Conservation (phyloP, 2,888 invertebrate genomes). For the Sicus ferrugineus region DNA sequence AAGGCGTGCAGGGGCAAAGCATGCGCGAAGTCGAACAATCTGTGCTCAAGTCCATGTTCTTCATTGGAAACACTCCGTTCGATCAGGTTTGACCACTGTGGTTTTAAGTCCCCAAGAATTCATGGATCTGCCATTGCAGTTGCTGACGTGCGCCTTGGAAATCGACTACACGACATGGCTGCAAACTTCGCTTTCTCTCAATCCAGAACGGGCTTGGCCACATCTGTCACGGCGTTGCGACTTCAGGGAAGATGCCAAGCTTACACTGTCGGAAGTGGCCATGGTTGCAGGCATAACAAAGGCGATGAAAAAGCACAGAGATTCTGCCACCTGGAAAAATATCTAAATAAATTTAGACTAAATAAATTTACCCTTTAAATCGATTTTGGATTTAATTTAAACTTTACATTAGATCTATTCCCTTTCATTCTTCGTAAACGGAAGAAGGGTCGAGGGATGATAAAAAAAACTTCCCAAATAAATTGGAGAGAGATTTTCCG, state of each 20-base stretch:
- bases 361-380: too few relatives aligned
- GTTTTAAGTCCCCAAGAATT: not conserved
- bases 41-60: slow-evolving; percentile 80
- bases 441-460: too few relatives aligned
- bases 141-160: slow-evolving; percentile 64
- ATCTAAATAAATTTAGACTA: too few relatives aligned
- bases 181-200: slow-evolving; percentile 65
- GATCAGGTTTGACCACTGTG: slow-evolving; percentile 75
- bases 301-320: slow-evolving; percentile 58
- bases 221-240: slow-evolving; percentile 65
- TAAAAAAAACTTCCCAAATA: too few relatives aligned
- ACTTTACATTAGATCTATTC: too few relatives aligned
- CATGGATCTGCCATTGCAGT: slow-evolving; percentile 46
- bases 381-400: too few relatives aligned
- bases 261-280: slow-evolving; percentile 63
- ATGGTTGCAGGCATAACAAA: slow-evolving; percentile 65
- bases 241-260: slow-evolving; percentile 62
- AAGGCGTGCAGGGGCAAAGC: slow-evolving; percentile 62
- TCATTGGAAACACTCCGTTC: slow-evolving; percentile 77
- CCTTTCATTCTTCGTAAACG: too few relatives aligned
- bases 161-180: slow-evolving; percentile 65
- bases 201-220: slow-evolving; percentile 64
- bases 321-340: too few relatives aligned
- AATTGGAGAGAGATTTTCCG: too few relatives aligned
- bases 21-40: slow-evolving; percentile 64